Conservation (phyloP, 2,113 vertebrate species). For the Xenopus tropicalis region DNA sequence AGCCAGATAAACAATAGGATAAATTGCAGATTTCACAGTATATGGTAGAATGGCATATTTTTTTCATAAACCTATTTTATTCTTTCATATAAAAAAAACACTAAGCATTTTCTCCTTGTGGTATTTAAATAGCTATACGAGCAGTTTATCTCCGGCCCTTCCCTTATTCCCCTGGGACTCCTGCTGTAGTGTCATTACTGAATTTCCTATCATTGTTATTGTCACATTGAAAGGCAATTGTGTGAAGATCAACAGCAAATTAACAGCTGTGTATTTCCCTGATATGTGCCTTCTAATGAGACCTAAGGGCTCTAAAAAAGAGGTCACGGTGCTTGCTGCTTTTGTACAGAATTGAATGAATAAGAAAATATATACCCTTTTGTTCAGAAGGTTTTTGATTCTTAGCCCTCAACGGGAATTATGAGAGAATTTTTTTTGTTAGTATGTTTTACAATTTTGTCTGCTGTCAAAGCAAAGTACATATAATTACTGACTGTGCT, state of each 20-base stretch:
- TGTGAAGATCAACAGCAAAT: constrained; percentile 41
- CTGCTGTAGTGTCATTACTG: constrained; percentile 40
- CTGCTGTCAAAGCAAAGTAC: too few relatives aligned
- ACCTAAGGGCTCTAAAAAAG: constrained; percentile 27
- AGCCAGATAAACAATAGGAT: too few relatives aligned
- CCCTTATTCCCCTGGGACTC: constrained; percentile 12
- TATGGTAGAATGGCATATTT: too few relatives aligned
- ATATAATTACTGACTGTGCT: too few relatives aligned
- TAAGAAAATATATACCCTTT: too few relatives aligned
- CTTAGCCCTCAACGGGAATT: too few relatives aligned
- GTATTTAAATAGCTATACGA: constrained; percentile 6
- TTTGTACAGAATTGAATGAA: background rate
- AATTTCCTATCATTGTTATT: constrained; percentile 37
- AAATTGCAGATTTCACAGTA: too few relatives aligned
- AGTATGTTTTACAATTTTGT: too few relatives aligned
- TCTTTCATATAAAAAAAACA: too few relatives aligned
- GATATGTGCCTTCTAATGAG: constrained; percentile 35
- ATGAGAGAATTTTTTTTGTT: too few relatives aligned
- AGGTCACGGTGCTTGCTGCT: constrained; percentile 4
- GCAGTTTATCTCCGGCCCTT: background rate
- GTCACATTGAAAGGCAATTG: constrained; percentile 40
- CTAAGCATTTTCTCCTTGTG: background rate
- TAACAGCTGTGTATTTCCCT: constrained; percentile 28
- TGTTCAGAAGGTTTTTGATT: too few relatives aligned
- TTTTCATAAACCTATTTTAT: too few relatives aligned